phyloP scores from a whole-genome alignment of 2,888 invertebrate species.

The Eristalinus sepulchralis region DNA sequence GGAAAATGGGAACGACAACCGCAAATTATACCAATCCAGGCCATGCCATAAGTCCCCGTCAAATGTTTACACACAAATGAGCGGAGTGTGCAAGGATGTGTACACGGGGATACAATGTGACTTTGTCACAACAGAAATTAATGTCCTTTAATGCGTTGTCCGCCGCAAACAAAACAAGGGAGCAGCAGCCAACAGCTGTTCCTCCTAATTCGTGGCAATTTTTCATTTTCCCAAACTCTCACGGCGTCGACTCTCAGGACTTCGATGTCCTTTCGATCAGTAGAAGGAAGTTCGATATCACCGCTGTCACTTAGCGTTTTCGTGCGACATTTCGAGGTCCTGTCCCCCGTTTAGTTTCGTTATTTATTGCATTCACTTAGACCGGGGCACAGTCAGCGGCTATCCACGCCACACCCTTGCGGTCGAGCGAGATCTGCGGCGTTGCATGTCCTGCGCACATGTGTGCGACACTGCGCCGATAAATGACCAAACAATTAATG shows the following conservation, averaged over 20 bases:
- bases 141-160: slow-evolving; percentile 52
- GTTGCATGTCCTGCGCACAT: slow-evolving; percentile 65
- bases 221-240: slow-evolving; percentile 54
- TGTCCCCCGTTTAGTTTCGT: slow-evolving; percentile 23
- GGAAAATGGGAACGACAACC: slow-evolving; percentile 60
- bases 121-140: slow-evolving; percentile 70
- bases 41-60: slow-evolving; percentile 44
- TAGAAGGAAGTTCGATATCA: slow-evolving; percentile 25
- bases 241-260: neutral
- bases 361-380: slow-evolving; percentile 55
- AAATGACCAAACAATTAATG: slow-evolving; percentile 61
- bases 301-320: slow-evolving; percentile 37
- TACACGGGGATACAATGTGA: slow-evolving; percentile 53
- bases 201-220: slow-evolving; percentile 57
- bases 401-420: slow-evolving; percentile 65
- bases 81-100: slow-evolving; percentile 19
- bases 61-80: slow-evolving; percentile 66
- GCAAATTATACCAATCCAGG: slow-evolving; percentile 69
- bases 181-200: slow-evolving; percentile 62
- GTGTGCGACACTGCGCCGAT: slow-evolving; percentile 29
- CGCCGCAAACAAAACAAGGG: slow-evolving; percentile 22
- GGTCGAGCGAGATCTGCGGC: slow-evolving; percentile 30
- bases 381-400: slow-evolving; percentile 46
- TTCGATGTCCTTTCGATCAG: slow-evolving; percentile 35
- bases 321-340: slow-evolving; percentile 23